Percentiles rank a stretch among this genome's conserved stretches.
These are phyloP conservation scores for Acipenser transmontanus DNA, from an alignment of 2,797 vertebrate species.

Conservation along the genomic window DNA sequence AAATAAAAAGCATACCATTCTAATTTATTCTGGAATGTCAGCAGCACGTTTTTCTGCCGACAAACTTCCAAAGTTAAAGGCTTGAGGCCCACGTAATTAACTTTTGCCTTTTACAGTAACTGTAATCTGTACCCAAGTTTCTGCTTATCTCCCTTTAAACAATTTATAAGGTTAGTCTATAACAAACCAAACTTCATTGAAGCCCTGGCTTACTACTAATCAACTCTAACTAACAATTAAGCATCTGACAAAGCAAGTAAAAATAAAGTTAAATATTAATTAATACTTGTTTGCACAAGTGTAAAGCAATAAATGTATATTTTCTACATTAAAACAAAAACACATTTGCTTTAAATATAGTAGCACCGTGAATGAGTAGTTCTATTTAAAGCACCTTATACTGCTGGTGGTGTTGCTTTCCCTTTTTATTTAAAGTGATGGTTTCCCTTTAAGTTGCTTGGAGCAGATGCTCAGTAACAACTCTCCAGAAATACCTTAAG, in stretches of 20 bases:
- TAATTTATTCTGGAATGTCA: too few species aligned
- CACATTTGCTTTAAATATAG: constrained; percentile 21
- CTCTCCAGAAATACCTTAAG: constrained; percentile 65
- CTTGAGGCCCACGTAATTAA: constrained; percentile 1
- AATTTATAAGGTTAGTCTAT: neutral
- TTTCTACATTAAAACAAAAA: constrained; percentile 16
- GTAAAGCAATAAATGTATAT: constrained; percentile 2
- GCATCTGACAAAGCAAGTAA: neutral
- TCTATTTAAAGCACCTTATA: constrained; percentile 30
- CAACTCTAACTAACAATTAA: neutral
- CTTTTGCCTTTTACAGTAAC: neutral
- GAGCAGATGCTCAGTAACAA: constrained; percentile 55
- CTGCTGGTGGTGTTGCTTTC: constrained; percentile 38
- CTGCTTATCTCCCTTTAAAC: neutral
- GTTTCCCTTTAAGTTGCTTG: constrained; percentile 59
- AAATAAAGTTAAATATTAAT: constrained; percentile 3
- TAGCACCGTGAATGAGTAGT: too few species aligned
- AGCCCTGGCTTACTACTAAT: neutral
- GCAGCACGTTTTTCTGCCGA: too few species aligned
- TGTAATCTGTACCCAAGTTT: neutral
- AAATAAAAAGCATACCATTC: neutral
- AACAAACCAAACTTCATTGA: neutral
- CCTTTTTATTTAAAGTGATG: constrained; percentile 50
- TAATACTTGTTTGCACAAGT: neutral
- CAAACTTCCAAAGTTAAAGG: constrained; percentile 12